Evolutionary conservation across 2,113 vertebrate genomes (phyloP), one percentile per base, ranked within the genome.

Genomic region (Damaliscus lunatus): DNA sequence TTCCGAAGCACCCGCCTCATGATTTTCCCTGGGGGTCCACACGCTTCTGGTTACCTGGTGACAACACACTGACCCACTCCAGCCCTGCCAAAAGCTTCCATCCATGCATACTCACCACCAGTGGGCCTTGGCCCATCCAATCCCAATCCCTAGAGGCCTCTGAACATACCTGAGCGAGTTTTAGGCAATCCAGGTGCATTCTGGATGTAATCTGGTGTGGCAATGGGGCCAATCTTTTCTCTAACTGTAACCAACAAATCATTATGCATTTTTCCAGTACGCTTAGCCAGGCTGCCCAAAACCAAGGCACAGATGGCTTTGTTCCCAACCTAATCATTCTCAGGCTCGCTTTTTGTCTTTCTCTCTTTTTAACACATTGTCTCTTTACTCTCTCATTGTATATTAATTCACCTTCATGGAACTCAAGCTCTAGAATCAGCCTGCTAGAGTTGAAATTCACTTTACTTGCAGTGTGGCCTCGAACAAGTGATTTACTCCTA

Each of bases 161-260:
- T 87, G 60, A 97, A 93, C 97, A 97, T 99, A 99, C 99, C 99
- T 98, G 99, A 99, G 98, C 99, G 99, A 52, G 99, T 99, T 99
- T 99, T 99, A 96, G 99, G 99, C 96, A 99, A 99, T n/a, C 99
- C 99, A 1, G 99, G 99, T 16, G 99, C 99, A 0, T 99, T 99
- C 99, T 99, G 99, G 98, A 99, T 99, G 98, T 99, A 99, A 98
- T 99, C 99, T 2, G 99, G 99, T 0, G 99, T 99, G 36, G 99
- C 99, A 91, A 99, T 99, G 31, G 99, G 99, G 5, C 99, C 99
- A 0, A 99, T 99, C 98, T 99, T 99, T 98, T 99, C 99, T 98
- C 99, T 99, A 97, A 99, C 99, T 99, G 98, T 97, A 98, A 98
- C 50, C 89, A 97, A 98, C 81, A 97, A 95, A 94, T 64, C 50